Percentiles rank a stretch among this genome's conserved stretches.
Evolutionary conservation across 2,113 vertebrate genomes (phyloP).

Genomic region (Charadrius vociferus): DNA sequence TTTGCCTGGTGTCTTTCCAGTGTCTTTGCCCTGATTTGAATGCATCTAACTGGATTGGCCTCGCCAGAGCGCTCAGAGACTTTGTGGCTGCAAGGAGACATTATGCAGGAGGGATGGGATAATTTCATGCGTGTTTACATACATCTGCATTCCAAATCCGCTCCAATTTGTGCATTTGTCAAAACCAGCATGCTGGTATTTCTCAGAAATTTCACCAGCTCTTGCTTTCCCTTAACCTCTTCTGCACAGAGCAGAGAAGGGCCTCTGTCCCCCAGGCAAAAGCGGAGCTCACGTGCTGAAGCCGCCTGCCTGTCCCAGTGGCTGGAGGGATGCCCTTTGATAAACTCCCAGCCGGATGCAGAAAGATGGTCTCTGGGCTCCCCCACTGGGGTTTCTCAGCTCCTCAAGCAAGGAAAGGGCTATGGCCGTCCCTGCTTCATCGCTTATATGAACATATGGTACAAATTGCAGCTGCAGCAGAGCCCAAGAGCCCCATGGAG

Average conservation of each 20-base stretch:
- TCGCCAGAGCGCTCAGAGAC: neutral
- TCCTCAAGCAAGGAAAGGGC: neutral
- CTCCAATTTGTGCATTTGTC: constrained; percentile 67
- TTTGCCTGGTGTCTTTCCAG: neutral
- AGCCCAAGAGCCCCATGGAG: neutral
- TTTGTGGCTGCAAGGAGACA: neutral
- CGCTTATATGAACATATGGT: neutral
- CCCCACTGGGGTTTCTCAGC: neutral
- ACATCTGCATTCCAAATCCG: constrained; percentile 57
- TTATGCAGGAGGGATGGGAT: constrained; percentile 53
- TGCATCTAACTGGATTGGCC: neutral
- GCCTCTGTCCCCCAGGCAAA: neutral
- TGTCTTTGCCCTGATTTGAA: neutral
- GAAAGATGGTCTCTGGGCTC: neutral
- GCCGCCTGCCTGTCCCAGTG: neutral
- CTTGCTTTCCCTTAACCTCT: constrained; percentile 50
- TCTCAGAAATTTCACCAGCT: constrained; percentile 6
- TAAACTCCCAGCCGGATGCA: neutral
- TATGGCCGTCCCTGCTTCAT: neutral
- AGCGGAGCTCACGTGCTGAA: neutral
- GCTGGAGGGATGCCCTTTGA: neutral
- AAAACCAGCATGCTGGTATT: constrained; percentile 45
- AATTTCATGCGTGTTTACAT: constrained; percentile 65
- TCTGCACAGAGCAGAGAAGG: neutral
- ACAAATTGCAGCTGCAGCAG: neutral